These are phyloP conservation scores for Phasia obesa DNA, from an alignment of 2,888 invertebrate genomes.

Conservation along the genomic window DNA sequence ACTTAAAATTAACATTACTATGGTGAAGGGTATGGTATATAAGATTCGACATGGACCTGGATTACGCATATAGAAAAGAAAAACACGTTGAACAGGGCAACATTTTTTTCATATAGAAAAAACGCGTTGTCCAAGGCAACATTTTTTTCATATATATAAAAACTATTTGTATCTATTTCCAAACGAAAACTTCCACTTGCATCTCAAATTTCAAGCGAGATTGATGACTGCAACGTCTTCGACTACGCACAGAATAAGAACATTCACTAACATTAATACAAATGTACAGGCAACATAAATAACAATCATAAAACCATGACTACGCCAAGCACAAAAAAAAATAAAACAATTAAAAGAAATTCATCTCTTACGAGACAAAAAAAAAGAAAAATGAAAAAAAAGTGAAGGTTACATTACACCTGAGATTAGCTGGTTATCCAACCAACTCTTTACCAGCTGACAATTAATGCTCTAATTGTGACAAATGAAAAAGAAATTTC, in stretches of 20 bases:
- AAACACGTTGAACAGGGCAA: neutral
- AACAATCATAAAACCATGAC: constrained; percentile 54
- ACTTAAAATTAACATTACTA: too few relatives aligned
- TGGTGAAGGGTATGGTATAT: too few relatives aligned
- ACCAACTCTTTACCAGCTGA: constrained; percentile 70
- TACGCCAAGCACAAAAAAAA: neutral
- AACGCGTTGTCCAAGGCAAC: neutral
- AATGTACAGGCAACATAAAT: neutral
- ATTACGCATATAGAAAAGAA: too few relatives aligned
- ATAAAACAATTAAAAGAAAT: constrained; percentile 23
- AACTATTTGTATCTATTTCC: neutral
- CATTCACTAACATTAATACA: neutral
- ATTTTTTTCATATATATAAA: neutral
- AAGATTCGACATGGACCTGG: too few relatives aligned
- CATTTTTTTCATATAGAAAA: neutral
- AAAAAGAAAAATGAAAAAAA: constrained; percentile 61
- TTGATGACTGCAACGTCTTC: neutral
- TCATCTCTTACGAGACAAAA: constrained; percentile 17
- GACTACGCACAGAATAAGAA: constrained; percentile 15
- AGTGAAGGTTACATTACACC: constrained; percentile 79
- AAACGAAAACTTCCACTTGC: neutral
- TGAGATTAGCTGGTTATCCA: constrained; percentile 71
- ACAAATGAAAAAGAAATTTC: constrained; percentile 74
- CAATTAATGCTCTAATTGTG: constrained; percentile 82
- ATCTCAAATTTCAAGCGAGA: neutral